A percentile compares a stretch with the other conserved stretches of the same genome.
These are phyloP conservation scores for Byasa hedistus DNA, from an alignment of 2,888 invertebrate genomes.

Conservation along the genomic window DNA sequence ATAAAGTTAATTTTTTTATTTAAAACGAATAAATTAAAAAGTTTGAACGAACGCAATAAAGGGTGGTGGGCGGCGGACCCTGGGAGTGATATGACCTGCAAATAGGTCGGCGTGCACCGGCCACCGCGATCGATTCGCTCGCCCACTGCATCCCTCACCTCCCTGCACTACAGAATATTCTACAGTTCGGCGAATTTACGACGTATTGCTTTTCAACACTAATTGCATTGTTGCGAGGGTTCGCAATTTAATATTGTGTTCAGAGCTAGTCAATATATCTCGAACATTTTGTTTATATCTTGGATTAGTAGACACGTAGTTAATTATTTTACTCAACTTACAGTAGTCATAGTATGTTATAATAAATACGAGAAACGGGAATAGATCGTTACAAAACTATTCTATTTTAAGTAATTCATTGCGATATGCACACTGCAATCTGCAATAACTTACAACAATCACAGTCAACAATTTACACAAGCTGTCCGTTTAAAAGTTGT, in stretches of 20 bases:
- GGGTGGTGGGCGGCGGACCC: conserved; percentile 30
- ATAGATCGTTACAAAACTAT: neutral
- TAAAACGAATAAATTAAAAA: conserved; percentile 13
- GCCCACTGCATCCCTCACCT: conserved; percentile 50
- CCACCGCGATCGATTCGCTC: conserved; percentile 55
- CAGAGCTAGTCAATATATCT: neutral
- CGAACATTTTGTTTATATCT: no score
- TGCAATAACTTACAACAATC: no score
- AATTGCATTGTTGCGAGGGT: conserved; percentile 1
- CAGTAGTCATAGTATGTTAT: no score
- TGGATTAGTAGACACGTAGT: no score
- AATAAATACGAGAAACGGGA: neutral
- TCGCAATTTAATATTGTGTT: neutral
- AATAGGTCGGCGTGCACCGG: conserved; percentile 58
- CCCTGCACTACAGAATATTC: conserved; percentile 19
- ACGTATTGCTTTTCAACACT: conserved; percentile 3
- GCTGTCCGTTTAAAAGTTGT: no score
- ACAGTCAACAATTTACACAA: no score
- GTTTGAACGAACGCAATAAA: conserved; percentile 30
- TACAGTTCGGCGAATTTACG: conserved; percentile 12
- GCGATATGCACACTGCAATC: neutral
- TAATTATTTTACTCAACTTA: no score
- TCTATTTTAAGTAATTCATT: no score
- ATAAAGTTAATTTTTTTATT: neutral
- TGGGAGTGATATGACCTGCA: conserved; percentile 57